Evolutionary conservation across 2,113 vertebrate species (phyloP).

Genomic region (Sinosuthora webbiana): DNA sequence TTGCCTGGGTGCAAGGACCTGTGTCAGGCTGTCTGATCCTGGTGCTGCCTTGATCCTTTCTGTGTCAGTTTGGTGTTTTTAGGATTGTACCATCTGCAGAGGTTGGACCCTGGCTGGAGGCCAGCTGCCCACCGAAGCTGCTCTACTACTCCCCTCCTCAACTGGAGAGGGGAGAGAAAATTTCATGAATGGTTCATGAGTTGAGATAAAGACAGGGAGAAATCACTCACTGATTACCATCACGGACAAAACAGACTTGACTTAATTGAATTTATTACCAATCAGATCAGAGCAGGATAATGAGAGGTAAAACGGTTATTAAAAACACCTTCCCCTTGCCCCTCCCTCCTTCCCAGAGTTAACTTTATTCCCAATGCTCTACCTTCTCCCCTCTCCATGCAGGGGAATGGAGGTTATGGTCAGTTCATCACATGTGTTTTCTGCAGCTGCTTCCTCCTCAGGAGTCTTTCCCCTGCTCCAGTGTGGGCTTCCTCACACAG

Average conservation of each 20-base stretch:
- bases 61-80: not conserved
- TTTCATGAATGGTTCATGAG: not conserved
- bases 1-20: not conserved
- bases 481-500: not conserved
- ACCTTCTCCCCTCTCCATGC: not conserved
- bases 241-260: not conserved
- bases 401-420: not conserved
- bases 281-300: not conserved
- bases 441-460: not conserved
- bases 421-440: not conserved
- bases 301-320: not conserved
- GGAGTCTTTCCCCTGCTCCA: not conserved
- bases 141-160: not conserved
- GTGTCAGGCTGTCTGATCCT: not conserved
- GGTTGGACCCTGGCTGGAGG: not conserved
- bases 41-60: not conserved
- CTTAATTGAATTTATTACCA: not conserved
- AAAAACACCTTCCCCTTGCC: not conserved
- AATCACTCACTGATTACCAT: not conserved
- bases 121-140: not conserved
- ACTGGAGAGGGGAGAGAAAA: not conserved
- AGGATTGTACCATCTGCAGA: not conserved
- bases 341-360: not conserved
- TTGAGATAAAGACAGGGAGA: not conserved
- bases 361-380: not conserved